These are phyloP conservation scores for Urocyon cinereoargenteus DNA, from an alignment of 2,797 vertebrate genomes.

Conservation along the genomic window DNA sequence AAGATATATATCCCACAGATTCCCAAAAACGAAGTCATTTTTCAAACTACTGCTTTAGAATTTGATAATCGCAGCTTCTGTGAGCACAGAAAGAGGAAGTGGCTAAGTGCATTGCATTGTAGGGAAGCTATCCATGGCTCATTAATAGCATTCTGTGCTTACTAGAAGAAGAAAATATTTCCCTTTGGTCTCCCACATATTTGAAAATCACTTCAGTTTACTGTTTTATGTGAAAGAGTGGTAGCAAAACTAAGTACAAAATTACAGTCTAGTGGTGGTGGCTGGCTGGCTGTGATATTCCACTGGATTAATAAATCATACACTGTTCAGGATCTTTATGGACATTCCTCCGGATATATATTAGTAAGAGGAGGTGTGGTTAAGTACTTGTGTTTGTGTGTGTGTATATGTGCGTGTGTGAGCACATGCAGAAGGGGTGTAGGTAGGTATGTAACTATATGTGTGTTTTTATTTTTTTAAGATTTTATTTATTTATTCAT, in stretches of 20 bases:
- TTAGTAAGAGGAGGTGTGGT: neutral
- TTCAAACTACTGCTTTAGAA: constrained; percentile 73
- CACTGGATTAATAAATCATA: constrained; percentile 31
- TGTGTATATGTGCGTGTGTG: neutral
- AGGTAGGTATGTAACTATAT: neutral
- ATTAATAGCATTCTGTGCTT: constrained; percentile 63
- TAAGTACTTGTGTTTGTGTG: neutral
- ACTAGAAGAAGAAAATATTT: constrained; percentile 64
- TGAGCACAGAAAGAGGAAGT: constrained; percentile 44
- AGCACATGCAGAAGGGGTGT: neutral
- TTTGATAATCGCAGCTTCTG: constrained; percentile 59
- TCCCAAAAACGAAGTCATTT: constrained; percentile 71
- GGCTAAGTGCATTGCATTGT: neutral
- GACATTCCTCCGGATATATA: neutral
- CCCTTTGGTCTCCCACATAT: constrained; percentile 60
- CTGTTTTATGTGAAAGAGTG: constrained; percentile 68
- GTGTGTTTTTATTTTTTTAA: neutral
- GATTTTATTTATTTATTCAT: too few relatives aligned
- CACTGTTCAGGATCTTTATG: neutral
- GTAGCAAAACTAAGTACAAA: constrained; percentile 51
- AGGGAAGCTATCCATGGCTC: neutral
- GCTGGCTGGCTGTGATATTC: constrained; percentile 34
- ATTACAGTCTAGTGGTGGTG: constrained; percentile 3
- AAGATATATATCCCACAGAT: constrained; percentile 31
- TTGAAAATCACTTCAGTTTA: constrained; percentile 72